Evolutionary conservation across 1,140 invertebrate species (phyloP), one percentile per base, ranked within the genome.

Genomic region (Macrostomum lignano): DNA sequence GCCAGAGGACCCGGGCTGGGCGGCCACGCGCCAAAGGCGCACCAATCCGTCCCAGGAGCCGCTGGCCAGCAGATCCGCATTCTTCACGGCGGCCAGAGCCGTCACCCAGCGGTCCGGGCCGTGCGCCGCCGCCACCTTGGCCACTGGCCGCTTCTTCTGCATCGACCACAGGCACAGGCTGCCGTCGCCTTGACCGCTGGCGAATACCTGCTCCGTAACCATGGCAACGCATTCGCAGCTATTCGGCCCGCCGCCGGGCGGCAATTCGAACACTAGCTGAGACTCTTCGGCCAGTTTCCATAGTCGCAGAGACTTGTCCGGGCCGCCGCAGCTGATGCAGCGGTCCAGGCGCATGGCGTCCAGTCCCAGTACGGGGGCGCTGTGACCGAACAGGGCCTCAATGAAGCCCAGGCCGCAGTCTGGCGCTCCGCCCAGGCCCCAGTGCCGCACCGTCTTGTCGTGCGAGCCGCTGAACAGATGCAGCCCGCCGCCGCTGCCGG

Each of bases 221-320:
- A 86, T 59, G 48, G 71, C 73, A 0, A 91, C 74, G 45, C 63
- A 66, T 55, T 93, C 84, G 30, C 88, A n/a, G n/a, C n/a, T n/a
- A n/a, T 7, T 11, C 21, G 9, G 19, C 35, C 58, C 51, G 40
- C 71, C 68, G 1, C 71, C 74, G n/a, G n/a, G n/a, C n/a, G n/a
- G n/a, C n/a, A n/a, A n/a, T n/a, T 82, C 76, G 52, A 75, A 93
- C 38, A 91, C 72, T 5, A 93, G 60, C 47, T 93, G 84, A 26
- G 81, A 86, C 50, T 93, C 84, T 61, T 93, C 82, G 0, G 72
- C 67, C 37, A 94, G 74, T 55, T 93, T 91, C 81, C 82, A 94
- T 41, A 93, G 67, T 40, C 81, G 64, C 24, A 91, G 52, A 5
- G 72, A 67, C 23, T 65, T 66, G 51, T 94, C 86, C 37, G 70